Evolutionary conservation across 1,140 invertebrate species (phyloP).

Genomic region (Tenebrio molitor): DNA sequence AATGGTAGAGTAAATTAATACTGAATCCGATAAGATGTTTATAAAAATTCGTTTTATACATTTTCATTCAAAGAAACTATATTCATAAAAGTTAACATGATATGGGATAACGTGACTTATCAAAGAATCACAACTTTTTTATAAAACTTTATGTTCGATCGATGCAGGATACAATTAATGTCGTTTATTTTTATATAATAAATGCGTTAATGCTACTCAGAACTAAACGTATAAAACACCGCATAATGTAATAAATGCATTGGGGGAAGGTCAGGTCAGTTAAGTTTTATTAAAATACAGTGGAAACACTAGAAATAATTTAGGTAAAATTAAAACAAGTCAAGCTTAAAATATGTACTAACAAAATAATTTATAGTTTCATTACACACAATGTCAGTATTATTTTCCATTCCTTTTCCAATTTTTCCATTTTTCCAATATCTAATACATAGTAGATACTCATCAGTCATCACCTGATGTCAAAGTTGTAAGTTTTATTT

Average conservation of each 20-base stretch:
- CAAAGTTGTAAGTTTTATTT: too few species aligned
- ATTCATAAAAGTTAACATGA: slow-evolving; percentile 47
- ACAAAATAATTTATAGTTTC: too few species aligned
- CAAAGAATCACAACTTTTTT: slow-evolving; percentile 31
- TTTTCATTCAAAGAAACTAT: slow-evolving; percentile 48
- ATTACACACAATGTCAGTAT: too few species aligned
- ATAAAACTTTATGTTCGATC: slow-evolving; percentile 13
- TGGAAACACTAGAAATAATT: too few species aligned
- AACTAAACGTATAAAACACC: slow-evolving; percentile 27
- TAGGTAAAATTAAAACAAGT: too few species aligned
- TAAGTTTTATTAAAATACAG: too few species aligned
- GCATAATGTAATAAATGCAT: slow-evolving; percentile 23
- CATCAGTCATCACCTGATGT: too few species aligned
- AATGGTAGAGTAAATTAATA: slow-evolving; percentile 42
- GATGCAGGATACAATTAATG: slow-evolving; percentile 34
- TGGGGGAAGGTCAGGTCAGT: slow-evolving; percentile 18
- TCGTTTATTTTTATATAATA: slow-evolving; percentile 37
- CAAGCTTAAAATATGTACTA: too few species aligned
- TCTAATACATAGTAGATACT: too few species aligned
- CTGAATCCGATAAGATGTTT: slow-evolving; percentile 29
- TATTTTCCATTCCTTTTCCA: too few species aligned
- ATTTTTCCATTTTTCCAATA: too few species aligned
- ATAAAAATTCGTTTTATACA: slow-evolving; percentile 49
- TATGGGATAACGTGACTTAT: slow-evolving; percentile 22
- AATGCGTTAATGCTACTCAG: slow-evolving; percentile 37